Base-by-base conservation (phyloP, 2,888 invertebrate genomes). In the Mesorhabditis sp. region DNA sequence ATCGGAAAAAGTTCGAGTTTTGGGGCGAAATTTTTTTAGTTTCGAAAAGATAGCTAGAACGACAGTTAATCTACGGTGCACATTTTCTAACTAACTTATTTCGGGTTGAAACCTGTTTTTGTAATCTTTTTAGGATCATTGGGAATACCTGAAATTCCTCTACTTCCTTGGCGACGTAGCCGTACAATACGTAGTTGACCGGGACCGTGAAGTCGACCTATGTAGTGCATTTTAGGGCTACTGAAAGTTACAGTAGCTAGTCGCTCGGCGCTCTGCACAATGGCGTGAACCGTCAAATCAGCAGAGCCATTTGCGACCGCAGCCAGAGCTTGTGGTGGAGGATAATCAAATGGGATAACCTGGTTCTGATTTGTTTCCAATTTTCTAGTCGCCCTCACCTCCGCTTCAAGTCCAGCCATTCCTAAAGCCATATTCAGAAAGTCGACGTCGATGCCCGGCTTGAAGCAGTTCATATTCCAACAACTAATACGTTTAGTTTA, bases 131-230 rank as follows among this genome's bases (percentile, higher is more conserved):
- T 28, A 28, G 28, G 28, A 28, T 28, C 28, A 28, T 28, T 28
- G 28, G 28, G n/a, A 50, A 50, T 2, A 50, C 58, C 58, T 50
- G 58, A 13, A 50, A 13, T 50, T 50, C 58, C 58, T 50, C 58
- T 13, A 50, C 58, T 50, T 50, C 58, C n/a, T 50, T 50, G 10
- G 58, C n/a, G 10, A 50, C 7, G n/a, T 50, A 50, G 7, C 58
- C 58, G n/a, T 50, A 50, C 7, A 50, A 10, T 10, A 50, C 58
- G n/a, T 50, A 50, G n/a, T 50, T 50, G 58, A 50, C 58, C 58
- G 58, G 58, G n/a, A 50, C n/a, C 58, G 58, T 50, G 58, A 50
- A 50, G n/a, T 50, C 58, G 58, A 50, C 58, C 58, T 50, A n/a
- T 13, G n/a, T 13, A 50, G n/a, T 50, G 7, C 58, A 50, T n/a